Evolutionary conservation across 2,888 invertebrate genomes (phyloP).

Genomic region (Diachrysia chrysitis): DNA sequence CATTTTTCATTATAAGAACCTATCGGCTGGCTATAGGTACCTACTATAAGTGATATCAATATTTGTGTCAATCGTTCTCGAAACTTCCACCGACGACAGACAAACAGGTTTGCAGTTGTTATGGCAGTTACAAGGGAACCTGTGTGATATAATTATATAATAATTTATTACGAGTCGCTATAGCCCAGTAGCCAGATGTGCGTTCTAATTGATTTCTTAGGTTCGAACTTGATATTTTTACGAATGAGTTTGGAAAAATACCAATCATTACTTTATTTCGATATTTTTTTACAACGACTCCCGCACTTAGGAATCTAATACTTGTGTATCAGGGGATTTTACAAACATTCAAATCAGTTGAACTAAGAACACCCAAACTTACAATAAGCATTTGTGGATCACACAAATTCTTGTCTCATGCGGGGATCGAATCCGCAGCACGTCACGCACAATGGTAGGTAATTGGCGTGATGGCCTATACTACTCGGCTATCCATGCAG

Average conservation of each 20-base stretch:
- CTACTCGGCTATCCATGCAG: too few relatives aligned
- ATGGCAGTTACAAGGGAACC: background rate
- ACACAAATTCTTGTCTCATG: too few relatives aligned
- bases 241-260: background rate
- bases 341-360: too few relatives aligned
- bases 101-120: background rate
- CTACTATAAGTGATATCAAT: background rate
- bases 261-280: too few relatives aligned
- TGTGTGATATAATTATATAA: background rate
- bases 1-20: background rate
- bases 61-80: conserved; percentile 1
- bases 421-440: too few relatives aligned
- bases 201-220: background rate
- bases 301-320: too few relatives aligned
- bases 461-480: too few relatives aligned
- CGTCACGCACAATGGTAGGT: too few relatives aligned
- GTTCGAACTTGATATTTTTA: background rate
- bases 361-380: too few relatives aligned
- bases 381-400: too few relatives aligned
- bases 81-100: background rate
- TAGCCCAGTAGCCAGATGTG: background rate
- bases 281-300: too few relatives aligned
- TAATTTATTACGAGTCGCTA: background rate
- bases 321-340: too few relatives aligned
- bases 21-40: background rate